These are phyloP conservation scores for Vespertilio murinus DNA, from an alignment of 2,797 vertebrate species.

Conservation along the genomic window DNA sequence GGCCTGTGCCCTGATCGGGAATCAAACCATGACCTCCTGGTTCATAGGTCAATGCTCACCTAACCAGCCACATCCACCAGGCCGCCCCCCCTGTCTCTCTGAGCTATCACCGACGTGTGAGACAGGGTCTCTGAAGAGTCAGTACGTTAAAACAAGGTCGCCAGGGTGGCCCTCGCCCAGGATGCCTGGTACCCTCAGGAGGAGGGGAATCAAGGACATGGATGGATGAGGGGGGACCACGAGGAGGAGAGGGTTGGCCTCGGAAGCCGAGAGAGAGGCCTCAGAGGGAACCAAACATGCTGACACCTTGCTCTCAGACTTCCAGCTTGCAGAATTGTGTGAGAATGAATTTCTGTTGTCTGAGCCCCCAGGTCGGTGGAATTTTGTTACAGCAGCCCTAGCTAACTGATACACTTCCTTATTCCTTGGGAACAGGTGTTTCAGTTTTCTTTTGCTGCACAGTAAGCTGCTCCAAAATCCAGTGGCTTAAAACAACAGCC, in stretches of 20 bases:
- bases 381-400: too few relatives aligned
- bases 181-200: neutral
- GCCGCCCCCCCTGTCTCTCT: neutral
- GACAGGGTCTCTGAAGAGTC: neutral
- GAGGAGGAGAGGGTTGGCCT: accelerated
- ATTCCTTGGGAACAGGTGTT: neutral
- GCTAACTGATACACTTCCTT: neutral
- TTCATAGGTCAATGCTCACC: neutral
- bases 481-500: neutral
- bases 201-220: neutral
- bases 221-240: neutral
- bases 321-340: neutral
- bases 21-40: neutral
- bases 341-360: neutral
- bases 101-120: neutral
- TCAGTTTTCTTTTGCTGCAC: neutral
- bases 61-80: neutral
- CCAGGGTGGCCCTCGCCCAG: neutral
- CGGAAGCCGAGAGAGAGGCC: neutral
- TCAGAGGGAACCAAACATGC: neutral
- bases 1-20: neutral
- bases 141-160: neutral
- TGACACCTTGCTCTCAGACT: neutral
- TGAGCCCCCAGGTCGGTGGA: neutral
- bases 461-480: neutral